Percentiles rank a stretch among this genome's conserved stretches.
These are phyloP conservation scores for Tachuris rubrigastra DNA, from an alignment of 2,113 vertebrate genomes.

Conservation along the genomic window DNA sequence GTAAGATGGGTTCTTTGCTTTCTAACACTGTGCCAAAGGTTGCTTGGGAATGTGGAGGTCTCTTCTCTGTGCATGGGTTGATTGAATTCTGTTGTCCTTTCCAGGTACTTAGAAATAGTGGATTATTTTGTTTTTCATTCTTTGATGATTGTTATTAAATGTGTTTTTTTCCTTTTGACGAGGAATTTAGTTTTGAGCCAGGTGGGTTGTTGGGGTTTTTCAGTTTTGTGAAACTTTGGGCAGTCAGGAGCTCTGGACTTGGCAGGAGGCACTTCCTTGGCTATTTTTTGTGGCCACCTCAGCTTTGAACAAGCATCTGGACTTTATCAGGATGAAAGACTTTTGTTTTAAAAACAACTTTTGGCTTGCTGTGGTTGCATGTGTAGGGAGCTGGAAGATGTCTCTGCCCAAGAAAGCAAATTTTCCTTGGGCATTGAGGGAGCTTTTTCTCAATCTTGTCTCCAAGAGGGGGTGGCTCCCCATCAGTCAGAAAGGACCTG, in stretches of 20 bases:
- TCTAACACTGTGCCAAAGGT: rapidly evolving
- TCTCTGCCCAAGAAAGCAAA: neutral
- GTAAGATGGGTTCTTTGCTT: neutral
- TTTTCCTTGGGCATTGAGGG: neutral
- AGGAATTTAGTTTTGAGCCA: neutral
- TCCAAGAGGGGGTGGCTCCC: neutral
- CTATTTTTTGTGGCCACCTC: neutral
- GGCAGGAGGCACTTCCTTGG: neutral
- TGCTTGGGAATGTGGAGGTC: neutral
- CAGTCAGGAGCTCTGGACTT: neutral
- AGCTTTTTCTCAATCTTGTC: neutral
- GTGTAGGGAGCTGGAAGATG: neutral
- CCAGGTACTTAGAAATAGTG: neutral
- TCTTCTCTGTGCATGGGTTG: too few species aligned
- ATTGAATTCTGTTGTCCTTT: neutral
- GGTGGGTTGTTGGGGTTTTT: neutral
- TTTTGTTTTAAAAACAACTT: neutral
- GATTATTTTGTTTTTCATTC: neutral
- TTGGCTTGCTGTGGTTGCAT: neutral
- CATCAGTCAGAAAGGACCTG: neutral
- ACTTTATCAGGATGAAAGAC: neutral
- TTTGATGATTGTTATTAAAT: neutral
- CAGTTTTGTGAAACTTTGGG: neutral
- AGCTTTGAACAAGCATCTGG: neutral
- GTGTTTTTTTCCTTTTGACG: neutral